Evolutionary conservation across 2,888 invertebrate genomes (phyloP), one percentile per base, ranked within the genome.

Genomic region (Stictocephala bisonia): DNA sequence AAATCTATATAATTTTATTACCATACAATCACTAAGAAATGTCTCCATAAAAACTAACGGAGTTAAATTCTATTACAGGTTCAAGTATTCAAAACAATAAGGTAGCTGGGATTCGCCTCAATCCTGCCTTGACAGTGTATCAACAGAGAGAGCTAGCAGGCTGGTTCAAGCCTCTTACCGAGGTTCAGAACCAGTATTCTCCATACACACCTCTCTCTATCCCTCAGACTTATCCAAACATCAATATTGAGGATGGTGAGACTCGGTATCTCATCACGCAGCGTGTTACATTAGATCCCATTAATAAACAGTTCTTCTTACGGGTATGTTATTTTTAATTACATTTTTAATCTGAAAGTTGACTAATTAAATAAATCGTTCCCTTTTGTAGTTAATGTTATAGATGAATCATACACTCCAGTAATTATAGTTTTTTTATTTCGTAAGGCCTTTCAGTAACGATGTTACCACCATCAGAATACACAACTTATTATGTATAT

Each of bases 131-230:
- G 75, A 90, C 93, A 0, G 90, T 92, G 0, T 84, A 90, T 1
- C 93, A 95, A 81, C 97, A 97, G 84, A 87, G 95, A 82, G 97
- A 97, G 86, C 87, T 98, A 64, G 93, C 96, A 0, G 96, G 96
- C 4, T 97, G 97, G 97, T 94, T 96, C 80, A 88, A 89, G 78
- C 88, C 90, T 81, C 85, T 85, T 27, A 90, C 91, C 31, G 91
- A 91, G 76, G 88, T 88, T 72, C 88, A 89, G 77, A 85, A 88
- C 74, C 87, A 88, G 48, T 92, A 93, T 80, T 88, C 89, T 0
- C 89, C 90, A 79, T 94, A 93, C 80, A 88, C 88, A 76, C 93
- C 94, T 0, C 90, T 93, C 64, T 84, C 88, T 75, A 85, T 96
- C 72, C 95, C 95, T 0, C 86, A 88, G 75, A 41, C 74, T 51